These are phyloP conservation scores for Mellilla xanthometata DNA, from an alignment of 2,888 invertebrate species.

Conservation along the genomic window DNA sequence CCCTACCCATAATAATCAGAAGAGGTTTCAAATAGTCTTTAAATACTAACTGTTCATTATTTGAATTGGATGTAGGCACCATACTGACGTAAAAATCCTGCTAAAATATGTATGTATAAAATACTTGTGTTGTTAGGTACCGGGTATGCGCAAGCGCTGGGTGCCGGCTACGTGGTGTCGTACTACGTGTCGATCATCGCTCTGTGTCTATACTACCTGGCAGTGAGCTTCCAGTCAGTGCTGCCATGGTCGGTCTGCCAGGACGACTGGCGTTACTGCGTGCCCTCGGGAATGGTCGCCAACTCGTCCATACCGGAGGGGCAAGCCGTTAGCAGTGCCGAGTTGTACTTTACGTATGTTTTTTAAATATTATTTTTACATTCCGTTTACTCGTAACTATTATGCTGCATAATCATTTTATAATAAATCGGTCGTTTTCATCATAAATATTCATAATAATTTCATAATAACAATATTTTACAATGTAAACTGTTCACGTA, in stretches of 20 bases:
- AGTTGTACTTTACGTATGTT: constrained; percentile 83
- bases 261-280: constrained; percentile 78
- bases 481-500: too few relatives aligned
- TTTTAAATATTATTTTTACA: neutral
- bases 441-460: too few relatives aligned
- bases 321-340: constrained; percentile 76
- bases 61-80: too few relatives aligned
- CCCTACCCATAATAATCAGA: too few relatives aligned
- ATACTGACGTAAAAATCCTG: too few relatives aligned
- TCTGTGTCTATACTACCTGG: constrained; percentile 87
- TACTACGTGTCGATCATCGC: constrained; percentile 91
- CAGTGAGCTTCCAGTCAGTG: constrained; percentile 85
- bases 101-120: too few relatives aligned
- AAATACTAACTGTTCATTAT: too few relatives aligned
- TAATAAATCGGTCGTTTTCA: too few relatives aligned
- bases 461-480: too few relatives aligned
- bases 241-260: constrained; percentile 89
- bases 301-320: constrained; percentile 35
- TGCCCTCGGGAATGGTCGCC: constrained; percentile 58
- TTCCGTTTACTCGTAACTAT: too few relatives aligned
- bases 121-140: constrained; percentile 71
- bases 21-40: too few relatives aligned
- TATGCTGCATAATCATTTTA: too few relatives aligned
- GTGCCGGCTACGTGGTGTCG: constrained; percentile 85
- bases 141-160: constrained; percentile 86